These are phyloP conservation scores for Paradoxurus hermaphroditus DNA, from an alignment of 2,113 vertebrate species.

Conservation along the genomic window DNA sequence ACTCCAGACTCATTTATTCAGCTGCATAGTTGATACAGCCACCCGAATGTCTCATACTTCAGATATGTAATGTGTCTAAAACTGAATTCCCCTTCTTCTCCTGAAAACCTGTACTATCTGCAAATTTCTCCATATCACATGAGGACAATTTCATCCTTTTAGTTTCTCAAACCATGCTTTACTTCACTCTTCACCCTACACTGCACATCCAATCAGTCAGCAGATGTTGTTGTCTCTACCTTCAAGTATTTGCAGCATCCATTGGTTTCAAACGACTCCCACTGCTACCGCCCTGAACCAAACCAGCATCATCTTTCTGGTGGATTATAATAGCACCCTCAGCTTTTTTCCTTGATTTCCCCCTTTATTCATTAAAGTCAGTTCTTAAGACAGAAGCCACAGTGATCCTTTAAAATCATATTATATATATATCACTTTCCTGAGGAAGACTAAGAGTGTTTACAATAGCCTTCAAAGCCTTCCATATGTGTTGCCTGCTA, in stretches of 20 bases:
- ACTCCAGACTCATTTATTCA: neutral
- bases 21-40: neutral
- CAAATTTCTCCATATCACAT: neutral
- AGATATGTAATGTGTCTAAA: neutral
- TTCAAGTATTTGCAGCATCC: neutral
- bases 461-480: neutral
- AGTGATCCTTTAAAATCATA: neutral
- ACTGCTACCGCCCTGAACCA: neutral
- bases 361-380: neutral
- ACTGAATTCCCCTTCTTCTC: neutral
- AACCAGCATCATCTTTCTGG: neutral
- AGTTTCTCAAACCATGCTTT: neutral
- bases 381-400: neutral
- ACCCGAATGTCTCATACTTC: neutral
- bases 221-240: neutral
- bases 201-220: neutral
- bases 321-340: neutral
- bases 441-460: neutral
- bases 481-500: neutral
- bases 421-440: neutral
- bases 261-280: neutral
- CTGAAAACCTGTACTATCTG: neutral
- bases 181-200: neutral
- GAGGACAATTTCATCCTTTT: neutral
- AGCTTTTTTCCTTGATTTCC: neutral